Evolutionary conservation across 2,113 vertebrate genomes (phyloP).

Genomic region (Anolis carolinensis): DNA sequence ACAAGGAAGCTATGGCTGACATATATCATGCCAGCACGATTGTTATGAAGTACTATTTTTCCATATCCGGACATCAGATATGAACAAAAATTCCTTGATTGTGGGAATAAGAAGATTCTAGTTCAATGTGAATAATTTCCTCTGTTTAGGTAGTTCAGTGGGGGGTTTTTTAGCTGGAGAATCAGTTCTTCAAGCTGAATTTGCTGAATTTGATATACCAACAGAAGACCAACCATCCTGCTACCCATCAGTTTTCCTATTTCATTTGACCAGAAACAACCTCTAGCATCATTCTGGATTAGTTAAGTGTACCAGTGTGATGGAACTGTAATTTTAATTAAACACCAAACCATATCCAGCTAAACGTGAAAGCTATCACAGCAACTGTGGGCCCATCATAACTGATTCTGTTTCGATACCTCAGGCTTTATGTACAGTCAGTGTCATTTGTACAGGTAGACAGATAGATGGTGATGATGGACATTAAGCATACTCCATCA

Average conservation of each 20-base stretch:
- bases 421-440: neutral
- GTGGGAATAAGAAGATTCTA: neutral
- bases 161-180: neutral
- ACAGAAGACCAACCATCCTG: no score
- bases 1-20: neutral
- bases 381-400: neutral
- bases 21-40: neutral
- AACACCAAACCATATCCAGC: neutral
- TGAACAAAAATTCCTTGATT: neutral
- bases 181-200: neutral
- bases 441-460: neutral
- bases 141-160: neutral
- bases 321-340: neutral
- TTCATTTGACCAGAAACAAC: neutral
- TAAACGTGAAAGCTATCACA: neutral
- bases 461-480: neutral
- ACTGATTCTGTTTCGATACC: neutral
- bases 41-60: no score
- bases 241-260: neutral
- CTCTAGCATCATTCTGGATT: neutral
- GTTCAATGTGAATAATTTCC: neutral
- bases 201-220: neutral
- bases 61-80: neutral
- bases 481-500: neutral
- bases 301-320: neutral